phyloP scores from a whole-genome alignment of 1,140 invertebrate species.

The Procambarus virginalis region DNA sequence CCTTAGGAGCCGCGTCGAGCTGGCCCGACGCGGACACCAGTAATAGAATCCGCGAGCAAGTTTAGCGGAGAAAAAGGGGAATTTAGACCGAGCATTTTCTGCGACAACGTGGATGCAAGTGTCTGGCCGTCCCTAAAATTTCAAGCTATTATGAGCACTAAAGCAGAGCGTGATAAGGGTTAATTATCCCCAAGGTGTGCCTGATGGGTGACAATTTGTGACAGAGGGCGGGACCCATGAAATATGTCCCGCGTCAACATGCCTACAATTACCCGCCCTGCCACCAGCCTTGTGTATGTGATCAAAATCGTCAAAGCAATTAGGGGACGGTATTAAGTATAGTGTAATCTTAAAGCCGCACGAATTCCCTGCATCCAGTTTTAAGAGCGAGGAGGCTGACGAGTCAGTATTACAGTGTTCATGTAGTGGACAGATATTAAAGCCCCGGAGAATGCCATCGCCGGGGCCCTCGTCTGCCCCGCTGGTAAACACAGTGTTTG shows the following conservation, averaged over 20 bases:
- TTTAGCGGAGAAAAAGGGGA: not conserved
- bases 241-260: conserved; percentile 53
- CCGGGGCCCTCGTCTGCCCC: not conserved
- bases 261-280: conserved; percentile 43
- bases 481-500: conserved; percentile 7
- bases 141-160: conserved; percentile 43
- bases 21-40: conserved; percentile 3
- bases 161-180: conserved; percentile 38
- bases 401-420: conserved; percentile 50
- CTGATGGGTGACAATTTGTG: conserved; percentile 58
- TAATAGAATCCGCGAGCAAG: not conserved
- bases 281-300: conserved; percentile 31
- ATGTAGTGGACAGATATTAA: conserved; percentile 46
- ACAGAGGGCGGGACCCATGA: conserved; percentile 49
- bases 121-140: conserved; percentile 39
- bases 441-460: not conserved
- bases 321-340: conserved; percentile 39
- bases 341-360: conserved; percentile 39
- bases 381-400: conserved; percentile 31
- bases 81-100: conserved; percentile 1
- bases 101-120: not conserved
- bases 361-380: conserved; percentile 29
- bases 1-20: conserved; percentile 3
- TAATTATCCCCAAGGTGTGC: conserved; percentile 13
- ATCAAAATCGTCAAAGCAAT: conserved; percentile 55